A percentile compares a stretch with the other conserved stretches of the same genome.
Conservation (phyloP, 2,797 vertebrate species). For the Squalus acanthias region DNA sequence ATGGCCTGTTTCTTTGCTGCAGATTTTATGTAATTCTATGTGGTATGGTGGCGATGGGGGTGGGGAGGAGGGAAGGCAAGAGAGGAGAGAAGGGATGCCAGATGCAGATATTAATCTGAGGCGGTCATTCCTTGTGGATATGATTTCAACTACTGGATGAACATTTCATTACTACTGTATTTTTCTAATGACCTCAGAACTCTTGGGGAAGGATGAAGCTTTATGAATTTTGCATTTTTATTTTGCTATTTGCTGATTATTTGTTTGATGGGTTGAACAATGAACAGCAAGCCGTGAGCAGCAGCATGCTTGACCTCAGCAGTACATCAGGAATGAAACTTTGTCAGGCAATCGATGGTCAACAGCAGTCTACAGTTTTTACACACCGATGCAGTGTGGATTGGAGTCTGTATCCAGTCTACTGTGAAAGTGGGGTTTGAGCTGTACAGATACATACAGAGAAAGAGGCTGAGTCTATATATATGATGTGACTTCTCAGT, state of each 20-base stretch:
- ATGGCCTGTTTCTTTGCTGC: neutral
- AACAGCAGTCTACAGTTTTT: neutral
- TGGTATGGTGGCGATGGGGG: neutral
- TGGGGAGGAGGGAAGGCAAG: neutral
- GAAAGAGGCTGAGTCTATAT: neutral
- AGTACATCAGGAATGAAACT: neutral
- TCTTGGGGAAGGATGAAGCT: neutral
- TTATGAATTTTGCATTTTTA: neutral
- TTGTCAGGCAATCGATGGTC: neutral
- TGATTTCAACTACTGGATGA: neutral
- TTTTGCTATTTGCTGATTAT: neutral
- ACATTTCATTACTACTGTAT: neutral
- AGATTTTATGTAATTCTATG: neutral
- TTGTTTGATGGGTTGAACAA: neutral
- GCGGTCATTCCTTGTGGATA: neutral
- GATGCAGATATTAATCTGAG: neutral
- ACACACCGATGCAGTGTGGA: neutral
- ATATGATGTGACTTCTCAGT: neutral
- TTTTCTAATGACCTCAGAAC: neutral
- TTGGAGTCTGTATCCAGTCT: neutral
- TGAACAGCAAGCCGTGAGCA: neutral
- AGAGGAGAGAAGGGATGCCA: neutral
- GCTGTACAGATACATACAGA: neutral
- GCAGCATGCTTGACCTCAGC: neutral
- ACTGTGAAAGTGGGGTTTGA: neutral